Conservation (phyloP, 2,797 vertebrate genomes). For the Propithecus perrieri region DNA sequence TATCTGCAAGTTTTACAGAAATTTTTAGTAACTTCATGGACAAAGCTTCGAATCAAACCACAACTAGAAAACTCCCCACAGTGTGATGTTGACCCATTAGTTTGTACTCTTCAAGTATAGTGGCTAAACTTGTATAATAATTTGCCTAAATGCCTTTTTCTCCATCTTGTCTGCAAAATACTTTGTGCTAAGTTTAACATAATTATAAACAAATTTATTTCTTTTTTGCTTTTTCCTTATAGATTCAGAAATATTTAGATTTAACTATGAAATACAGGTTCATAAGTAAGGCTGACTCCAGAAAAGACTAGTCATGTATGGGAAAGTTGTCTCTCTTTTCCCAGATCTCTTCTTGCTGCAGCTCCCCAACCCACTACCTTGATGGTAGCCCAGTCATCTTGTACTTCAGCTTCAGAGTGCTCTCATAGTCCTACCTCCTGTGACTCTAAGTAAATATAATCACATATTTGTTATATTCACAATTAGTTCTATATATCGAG, state of each 20-base stretch:
- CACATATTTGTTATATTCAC: background rate
- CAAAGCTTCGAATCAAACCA: background rate
- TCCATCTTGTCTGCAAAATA: background rate
- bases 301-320: background rate
- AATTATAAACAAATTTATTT: background rate
- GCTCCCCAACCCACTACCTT: accelerated
- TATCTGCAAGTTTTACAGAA: background rate
- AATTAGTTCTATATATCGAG: background rate
- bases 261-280: background rate
- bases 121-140: background rate
- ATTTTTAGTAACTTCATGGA: background rate
- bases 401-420: background rate
- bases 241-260: background rate
- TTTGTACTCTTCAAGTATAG: background rate
- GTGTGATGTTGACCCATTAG: background rate
- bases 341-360: accelerated
- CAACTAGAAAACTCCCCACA: background rate
- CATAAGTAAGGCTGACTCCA: background rate
- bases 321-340: background rate
- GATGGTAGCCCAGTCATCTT: accelerated
- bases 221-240: background rate
- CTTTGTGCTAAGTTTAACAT: background rate
- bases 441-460: background rate
- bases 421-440: background rate
- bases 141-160: background rate